Percentiles rank a stretch among this genome's conserved stretches.
phyloP scores from a whole-genome alignment of 2,797 vertebrate species.

The Epinephelus malabaricus region DNA sequence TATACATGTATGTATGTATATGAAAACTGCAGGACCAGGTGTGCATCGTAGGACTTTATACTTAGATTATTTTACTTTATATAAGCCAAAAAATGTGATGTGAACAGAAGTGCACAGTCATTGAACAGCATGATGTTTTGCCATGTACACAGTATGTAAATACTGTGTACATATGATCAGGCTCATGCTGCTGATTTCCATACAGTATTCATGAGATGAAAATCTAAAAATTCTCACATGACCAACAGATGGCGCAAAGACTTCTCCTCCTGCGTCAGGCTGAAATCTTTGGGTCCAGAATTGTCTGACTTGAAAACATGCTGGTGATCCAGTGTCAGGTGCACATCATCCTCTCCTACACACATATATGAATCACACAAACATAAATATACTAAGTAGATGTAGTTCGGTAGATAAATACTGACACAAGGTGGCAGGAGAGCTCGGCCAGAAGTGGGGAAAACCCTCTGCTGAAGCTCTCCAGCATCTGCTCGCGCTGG shows the following conservation, averaged over 20 bases:
- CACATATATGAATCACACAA: background rate
- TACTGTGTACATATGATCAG: background rate
- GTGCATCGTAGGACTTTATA: background rate
- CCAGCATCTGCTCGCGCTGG: background rate
- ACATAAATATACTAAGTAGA: no score
- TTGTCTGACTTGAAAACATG: background rate
- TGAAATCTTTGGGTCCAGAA: background rate
- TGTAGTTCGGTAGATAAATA: background rate
- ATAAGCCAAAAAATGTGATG: background rate
- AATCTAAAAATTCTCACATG: background rate
- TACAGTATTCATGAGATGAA: background rate
- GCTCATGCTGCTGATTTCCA: background rate
- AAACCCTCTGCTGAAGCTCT: background rate
- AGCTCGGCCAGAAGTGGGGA: background rate
- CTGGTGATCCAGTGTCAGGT: background rate
- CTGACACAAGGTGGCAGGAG: conserved; percentile 1
- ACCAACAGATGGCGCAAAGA: conserved; percentile 45
- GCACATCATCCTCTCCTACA: background rate
- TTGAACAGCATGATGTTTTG: background rate
- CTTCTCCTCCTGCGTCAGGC: background rate
- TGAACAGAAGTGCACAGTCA: background rate
- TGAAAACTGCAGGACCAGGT: background rate
- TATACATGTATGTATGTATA: no score
- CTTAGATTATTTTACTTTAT: background rate
- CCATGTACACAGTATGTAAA: background rate